Conservation (phyloP, 2,113 vertebrate genomes). For the Odontophorus gujanensis region DNA sequence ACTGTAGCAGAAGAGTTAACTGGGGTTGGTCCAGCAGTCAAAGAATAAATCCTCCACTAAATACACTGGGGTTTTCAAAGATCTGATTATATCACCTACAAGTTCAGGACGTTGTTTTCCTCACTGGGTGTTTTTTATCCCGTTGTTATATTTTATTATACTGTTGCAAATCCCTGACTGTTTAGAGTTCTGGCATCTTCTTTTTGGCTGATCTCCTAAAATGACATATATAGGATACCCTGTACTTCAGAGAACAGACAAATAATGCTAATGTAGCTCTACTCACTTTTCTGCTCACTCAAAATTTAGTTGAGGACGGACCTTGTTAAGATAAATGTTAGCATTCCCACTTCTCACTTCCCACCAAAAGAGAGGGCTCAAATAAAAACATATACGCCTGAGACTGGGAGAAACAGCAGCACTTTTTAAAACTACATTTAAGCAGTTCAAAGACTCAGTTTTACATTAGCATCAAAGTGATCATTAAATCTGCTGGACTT, state of each 20-base stretch:
- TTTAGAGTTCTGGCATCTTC: slow-evolving; percentile 40
- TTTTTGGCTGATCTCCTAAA: slow-evolving; percentile 13
- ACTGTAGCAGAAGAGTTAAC: slow-evolving; percentile 62
- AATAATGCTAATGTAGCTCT: neutral
- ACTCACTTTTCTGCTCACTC: neutral
- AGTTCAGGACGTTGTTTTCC: slow-evolving; percentile 37
- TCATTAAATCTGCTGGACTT: neutral
- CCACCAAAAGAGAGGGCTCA: neutral
- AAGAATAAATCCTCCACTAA: slow-evolving; percentile 40
- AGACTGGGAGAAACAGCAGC: slow-evolving; percentile 22
- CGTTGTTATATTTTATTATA: slow-evolving; percentile 18
- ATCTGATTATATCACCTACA: slow-evolving; percentile 46
- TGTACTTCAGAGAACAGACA: neutral
- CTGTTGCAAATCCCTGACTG: neutral
- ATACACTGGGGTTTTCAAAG: slow-evolving; percentile 29
- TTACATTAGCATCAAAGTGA: neutral
- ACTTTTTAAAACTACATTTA: slow-evolving; percentile 18
- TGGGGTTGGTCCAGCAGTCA: slow-evolving; percentile 42
- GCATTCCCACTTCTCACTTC: slow-evolving; percentile 31
- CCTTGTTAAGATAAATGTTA: slow-evolving; percentile 25
- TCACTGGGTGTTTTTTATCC: neutral
- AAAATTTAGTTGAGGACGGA: slow-evolving; percentile 6
- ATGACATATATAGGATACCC: slow-evolving; percentile 30
- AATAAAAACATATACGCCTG: neutral
- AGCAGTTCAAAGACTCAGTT: slow-evolving; percentile 9